phyloP scores from a whole-genome alignment of 2,797 vertebrate species.

The Fistularia tabacaria region DNA sequence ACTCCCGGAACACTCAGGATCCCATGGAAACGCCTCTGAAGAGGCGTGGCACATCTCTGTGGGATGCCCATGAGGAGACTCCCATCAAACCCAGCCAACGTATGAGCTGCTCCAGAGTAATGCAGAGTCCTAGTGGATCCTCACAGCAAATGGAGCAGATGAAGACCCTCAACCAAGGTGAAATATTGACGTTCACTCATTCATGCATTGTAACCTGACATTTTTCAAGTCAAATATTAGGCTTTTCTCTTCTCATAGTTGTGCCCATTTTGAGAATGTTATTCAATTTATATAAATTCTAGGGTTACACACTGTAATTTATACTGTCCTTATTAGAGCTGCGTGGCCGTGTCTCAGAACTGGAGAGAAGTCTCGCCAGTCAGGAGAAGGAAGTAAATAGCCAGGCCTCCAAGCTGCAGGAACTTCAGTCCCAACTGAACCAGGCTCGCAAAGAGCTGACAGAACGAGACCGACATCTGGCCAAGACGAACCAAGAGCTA shows the following conservation, averaged over 20 bases:
- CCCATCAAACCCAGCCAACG: constrained; percentile 65
- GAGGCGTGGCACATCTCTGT: constrained; percentile 68
- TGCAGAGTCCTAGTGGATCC: constrained; percentile 56
- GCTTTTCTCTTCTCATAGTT: too few species aligned
- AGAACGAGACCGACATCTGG: constrained; percentile 80
- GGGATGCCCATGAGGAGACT: constrained; percentile 74
- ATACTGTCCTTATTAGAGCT: constrained; percentile 53
- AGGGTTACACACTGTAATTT: background rate
- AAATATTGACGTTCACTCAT: background rate
- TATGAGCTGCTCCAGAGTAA: constrained; percentile 47
- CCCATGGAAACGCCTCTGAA: constrained; percentile 76
- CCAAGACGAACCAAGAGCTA: constrained; percentile 80
- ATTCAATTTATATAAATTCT: too few species aligned
- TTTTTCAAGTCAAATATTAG: background rate
- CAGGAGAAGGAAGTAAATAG: constrained; percentile 81
- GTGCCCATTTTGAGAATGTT: too few species aligned
- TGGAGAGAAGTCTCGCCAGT: constrained; percentile 78
- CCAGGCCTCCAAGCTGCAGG: constrained; percentile 77
- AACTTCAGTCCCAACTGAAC: constrained; percentile 79
- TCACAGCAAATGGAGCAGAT: constrained; percentile 77
- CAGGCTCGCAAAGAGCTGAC: constrained; percentile 76
- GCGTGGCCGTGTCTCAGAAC: constrained; percentile 69
- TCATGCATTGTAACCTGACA: background rate
- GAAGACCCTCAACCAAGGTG: constrained; percentile 86
- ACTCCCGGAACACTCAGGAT: constrained; percentile 59